Percentiles rank a stretch among this genome's conserved stretches.
Evolutionary conservation across 2,797 vertebrate species (phyloP).

Genomic region (Aplochiton taeniatus): DNA sequence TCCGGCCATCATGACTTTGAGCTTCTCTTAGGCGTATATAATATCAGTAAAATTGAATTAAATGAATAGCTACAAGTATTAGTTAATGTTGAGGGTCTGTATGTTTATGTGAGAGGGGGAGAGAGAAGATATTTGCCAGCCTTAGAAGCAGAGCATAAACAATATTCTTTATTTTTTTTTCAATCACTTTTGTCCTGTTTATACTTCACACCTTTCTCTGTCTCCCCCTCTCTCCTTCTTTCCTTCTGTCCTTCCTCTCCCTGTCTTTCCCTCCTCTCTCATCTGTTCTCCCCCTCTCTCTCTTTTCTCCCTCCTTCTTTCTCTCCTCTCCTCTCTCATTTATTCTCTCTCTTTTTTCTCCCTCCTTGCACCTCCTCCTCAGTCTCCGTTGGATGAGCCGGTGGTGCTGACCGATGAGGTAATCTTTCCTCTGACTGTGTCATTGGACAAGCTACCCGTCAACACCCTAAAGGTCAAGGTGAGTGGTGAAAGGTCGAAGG

Average conservation of each 20-base stretch:
- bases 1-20: no score
- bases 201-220: background rate
- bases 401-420: constrained; percentile 89
- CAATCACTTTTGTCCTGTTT: background rate
- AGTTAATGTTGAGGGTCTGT: no score
- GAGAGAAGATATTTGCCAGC: no score
- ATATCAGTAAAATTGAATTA: no score
- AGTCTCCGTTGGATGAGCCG: constrained; percentile 89
- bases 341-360: background rate
- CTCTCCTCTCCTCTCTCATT: background rate
- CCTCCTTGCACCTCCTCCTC: constrained; percentile 9
- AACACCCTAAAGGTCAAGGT: constrained; percentile 92
- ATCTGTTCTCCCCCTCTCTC: background rate
- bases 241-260: background rate
- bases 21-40: no score
- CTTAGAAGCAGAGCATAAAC: no score
- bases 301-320: background rate
- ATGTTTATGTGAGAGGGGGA: no score
- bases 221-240: background rate
- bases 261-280: constrained; percentile 1
- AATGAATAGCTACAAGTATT: no score
- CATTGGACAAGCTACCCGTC: constrained; percentile 88
- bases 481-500: constrained; percentile 26
- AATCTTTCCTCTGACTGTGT: constrained; percentile 91
- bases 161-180: background rate